Conservation (phyloP, 2,113 vertebrate genomes). For the Sarotherodon lohbergeri region DNA sequence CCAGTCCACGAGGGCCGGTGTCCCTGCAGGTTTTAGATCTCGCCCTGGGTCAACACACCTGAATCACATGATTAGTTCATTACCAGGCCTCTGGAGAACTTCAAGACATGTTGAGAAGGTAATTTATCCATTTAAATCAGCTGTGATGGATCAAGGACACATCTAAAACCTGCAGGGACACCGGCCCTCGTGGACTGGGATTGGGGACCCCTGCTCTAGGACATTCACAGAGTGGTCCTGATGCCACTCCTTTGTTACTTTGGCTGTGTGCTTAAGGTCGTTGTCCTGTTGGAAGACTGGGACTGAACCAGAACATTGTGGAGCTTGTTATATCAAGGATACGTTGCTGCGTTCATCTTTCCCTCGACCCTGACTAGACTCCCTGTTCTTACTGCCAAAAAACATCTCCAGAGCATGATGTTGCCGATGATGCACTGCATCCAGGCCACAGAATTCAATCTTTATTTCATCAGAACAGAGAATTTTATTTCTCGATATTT, state of each 20-base stretch:
- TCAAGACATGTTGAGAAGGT: too few species aligned
- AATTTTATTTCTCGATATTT: background rate
- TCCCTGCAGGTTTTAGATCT: too few species aligned
- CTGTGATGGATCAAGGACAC: too few species aligned
- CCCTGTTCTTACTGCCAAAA: background rate
- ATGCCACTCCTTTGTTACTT: background rate
- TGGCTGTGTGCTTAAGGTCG: background rate
- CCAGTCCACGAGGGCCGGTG: too few species aligned
- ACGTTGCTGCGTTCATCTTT: background rate
- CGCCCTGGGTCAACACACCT: too few species aligned
- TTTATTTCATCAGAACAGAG: background rate
- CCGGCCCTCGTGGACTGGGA: too few species aligned
- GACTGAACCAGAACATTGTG: background rate
- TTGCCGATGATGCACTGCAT: background rate
- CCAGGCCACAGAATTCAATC: background rate
- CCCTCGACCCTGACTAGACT: background rate
- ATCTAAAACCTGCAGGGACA: too few species aligned
- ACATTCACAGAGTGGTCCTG: background rate
- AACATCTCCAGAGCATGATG: background rate
- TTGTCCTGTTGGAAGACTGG: background rate
- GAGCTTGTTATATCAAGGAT: background rate
- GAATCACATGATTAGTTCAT: too few species aligned
- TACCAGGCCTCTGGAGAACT: too few species aligned
- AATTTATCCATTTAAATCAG: too few species aligned
- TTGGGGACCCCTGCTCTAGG: background rate